Percentiles rank a stretch among this genome's conserved stretches.
Evolutionary conservation across 2,888 invertebrate species (phyloP).

Genomic region (Biston stratarius): DNA sequence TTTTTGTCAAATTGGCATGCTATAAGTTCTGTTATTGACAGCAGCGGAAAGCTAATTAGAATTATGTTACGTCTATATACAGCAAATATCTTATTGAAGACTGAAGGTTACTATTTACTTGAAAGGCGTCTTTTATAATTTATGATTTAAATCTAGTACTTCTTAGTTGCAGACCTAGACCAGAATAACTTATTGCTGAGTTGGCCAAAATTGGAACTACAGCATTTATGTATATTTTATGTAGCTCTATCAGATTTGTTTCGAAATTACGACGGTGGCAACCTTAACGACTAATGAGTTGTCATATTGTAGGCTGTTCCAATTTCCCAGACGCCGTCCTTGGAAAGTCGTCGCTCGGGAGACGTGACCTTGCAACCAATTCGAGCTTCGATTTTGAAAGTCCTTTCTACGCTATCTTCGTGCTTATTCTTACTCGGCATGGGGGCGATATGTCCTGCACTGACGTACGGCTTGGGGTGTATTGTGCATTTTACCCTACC

Average conservation of each 20-base stretch:
- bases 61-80: too few relatives aligned
- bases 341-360: conserved; percentile 27
- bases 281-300: too few relatives aligned
- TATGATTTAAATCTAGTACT: not conserved
- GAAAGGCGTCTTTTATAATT: not conserved
- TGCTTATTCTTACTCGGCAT: too few relatives aligned
- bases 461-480: too few relatives aligned
- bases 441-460: too few relatives aligned
- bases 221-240: not conserved
- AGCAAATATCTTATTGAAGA: too few relatives aligned
- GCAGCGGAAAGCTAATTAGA: too few relatives aligned
- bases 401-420: not conserved
- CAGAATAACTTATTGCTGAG: too few relatives aligned
- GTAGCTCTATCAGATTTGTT: too few relatives aligned
- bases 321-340: conserved; percentile 19
- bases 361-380: conserved; percentile 23
- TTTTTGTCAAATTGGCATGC: too few relatives aligned
- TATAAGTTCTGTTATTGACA: too few relatives aligned
- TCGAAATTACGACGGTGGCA: not conserved
- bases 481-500: too few relatives aligned
- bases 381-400: conserved; percentile 6
- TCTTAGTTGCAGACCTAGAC: not conserved
- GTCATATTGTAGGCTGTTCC: not conserved
- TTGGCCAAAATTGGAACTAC: not conserved
- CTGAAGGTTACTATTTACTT: not conserved